phyloP scores from a whole-genome alignment of 2,113 vertebrate species.

The Himantopus leucocephalus region DNA sequence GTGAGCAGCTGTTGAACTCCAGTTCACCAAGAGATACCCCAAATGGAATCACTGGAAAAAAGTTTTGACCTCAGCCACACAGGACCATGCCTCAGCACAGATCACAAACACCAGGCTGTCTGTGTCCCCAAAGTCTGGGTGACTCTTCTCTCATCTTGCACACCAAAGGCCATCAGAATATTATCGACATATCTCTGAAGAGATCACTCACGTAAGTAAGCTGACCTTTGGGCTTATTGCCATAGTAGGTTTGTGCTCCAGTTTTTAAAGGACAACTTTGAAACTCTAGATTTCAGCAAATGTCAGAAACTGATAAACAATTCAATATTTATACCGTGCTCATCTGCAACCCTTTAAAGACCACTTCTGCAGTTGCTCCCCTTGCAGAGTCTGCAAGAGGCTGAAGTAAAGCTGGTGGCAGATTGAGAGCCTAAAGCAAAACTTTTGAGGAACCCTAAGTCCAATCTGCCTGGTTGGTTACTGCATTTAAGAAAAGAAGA shows the following conservation, averaged over 20 bases:
- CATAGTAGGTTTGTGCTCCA: not conserved
- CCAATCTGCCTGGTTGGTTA: not conserved
- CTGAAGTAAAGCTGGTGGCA: not conserved
- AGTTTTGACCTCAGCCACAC: not conserved
- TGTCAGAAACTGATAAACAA: conserved; percentile 22
- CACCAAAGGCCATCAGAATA: not conserved
- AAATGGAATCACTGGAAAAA: not conserved
- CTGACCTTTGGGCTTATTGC: conserved; percentile 12
- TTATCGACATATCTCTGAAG: not conserved
- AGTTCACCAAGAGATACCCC: not conserved
- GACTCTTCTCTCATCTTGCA: not conserved
- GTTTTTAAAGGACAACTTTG: conserved; percentile 23
- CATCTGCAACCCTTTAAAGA: not conserved
- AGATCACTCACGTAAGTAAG: not conserved
- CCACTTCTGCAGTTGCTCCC: not conserved
- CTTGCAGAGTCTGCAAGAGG: not conserved
- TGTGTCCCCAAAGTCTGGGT: not conserved
- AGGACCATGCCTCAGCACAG: not conserved
- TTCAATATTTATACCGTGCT: not conserved
- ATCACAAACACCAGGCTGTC: not conserved
- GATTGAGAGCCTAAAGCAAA: not conserved
- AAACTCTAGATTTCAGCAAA: conserved; percentile 39
- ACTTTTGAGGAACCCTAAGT: not conserved
- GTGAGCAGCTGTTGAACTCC: not conserved
- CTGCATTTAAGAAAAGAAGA: not conserved